Conservation (phyloP, 1,140 invertebrate genomes). For the Panulirus ornatus region DNA sequence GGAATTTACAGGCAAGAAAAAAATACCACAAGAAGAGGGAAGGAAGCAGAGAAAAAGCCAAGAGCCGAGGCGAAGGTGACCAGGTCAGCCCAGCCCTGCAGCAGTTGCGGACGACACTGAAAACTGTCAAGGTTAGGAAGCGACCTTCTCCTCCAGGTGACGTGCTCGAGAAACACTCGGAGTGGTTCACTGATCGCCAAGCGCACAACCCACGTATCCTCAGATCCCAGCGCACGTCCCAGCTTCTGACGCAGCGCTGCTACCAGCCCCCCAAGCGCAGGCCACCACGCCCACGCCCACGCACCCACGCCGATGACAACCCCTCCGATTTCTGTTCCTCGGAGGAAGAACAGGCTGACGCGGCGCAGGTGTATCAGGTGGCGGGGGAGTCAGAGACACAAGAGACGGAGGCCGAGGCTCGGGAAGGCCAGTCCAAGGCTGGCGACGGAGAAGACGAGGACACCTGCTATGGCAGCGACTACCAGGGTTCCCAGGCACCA, state of each 20-base stretch:
- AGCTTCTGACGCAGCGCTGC: slow-evolving; percentile 35
- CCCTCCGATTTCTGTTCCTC: slow-evolving; percentile 53
- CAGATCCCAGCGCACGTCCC: slow-evolving; percentile 43
- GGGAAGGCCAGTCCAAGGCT: background rate
- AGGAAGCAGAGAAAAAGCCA: slow-evolving; percentile 5
- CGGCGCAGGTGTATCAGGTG: slow-evolving; percentile 7
- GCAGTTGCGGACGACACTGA: slow-evolving; percentile 53
- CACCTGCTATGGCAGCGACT: slow-evolving; percentile 43
- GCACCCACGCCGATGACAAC: slow-evolving; percentile 12
- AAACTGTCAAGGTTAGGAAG: slow-evolving; percentile 49
- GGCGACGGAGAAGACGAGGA: slow-evolving; percentile 34
- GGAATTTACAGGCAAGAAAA: background rate
- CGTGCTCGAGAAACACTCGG: slow-evolving; percentile 43
- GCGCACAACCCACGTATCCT: slow-evolving; percentile 58
- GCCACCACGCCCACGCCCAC: background rate
- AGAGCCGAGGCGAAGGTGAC: background rate
- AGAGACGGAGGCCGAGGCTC: slow-evolving; percentile 5
- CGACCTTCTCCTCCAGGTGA: slow-evolving; percentile 1
- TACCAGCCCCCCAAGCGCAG: slow-evolving; percentile 61
- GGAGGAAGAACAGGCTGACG: slow-evolving; percentile 33
- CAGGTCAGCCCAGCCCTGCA: slow-evolving; percentile 30
- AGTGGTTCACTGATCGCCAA: slow-evolving; percentile 48
- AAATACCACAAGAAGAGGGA: slow-evolving; percentile 10
- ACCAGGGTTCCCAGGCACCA: slow-evolving; percentile 22
- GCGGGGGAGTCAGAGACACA: background rate